Evolutionary conservation across 2,113 vertebrate species (phyloP).

Genomic region (Laterallus jamaicensis): DNA sequence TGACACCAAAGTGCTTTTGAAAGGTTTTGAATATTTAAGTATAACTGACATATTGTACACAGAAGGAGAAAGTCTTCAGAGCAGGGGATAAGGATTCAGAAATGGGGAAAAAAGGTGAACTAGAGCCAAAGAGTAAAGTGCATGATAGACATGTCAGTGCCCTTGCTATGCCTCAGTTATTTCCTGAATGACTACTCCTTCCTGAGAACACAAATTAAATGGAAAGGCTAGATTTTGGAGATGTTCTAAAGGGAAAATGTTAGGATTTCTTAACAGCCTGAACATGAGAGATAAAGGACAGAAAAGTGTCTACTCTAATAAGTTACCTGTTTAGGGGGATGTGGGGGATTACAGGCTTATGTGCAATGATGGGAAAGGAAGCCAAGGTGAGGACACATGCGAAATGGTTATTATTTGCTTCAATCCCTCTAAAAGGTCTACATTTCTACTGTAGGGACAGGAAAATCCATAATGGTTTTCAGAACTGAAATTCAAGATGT

Average conservation of each 20-base stretch:
- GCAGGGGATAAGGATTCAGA: not conserved
- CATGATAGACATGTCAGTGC: not conserved
- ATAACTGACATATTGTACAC: not conserved
- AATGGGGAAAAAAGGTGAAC: not conserved
- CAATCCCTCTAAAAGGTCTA: not conserved
- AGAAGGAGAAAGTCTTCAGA: not conserved
- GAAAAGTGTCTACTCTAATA: not conserved
- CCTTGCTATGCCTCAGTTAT: not conserved
- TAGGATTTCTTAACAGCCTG: slow-evolving; percentile 17
- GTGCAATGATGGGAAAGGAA: not conserved
- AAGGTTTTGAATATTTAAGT: slow-evolving; percentile 1
- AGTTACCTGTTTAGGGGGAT: slow-evolving; percentile 11
- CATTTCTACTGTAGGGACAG: not conserved
- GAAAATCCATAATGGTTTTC: not conserved
- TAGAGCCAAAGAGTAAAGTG: not conserved
- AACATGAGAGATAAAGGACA: slow-evolving; percentile 32
- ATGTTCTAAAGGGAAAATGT: slow-evolving; percentile 1
- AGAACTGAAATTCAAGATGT: not conserved
- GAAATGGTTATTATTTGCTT: not conserved
- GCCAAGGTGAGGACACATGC: not conserved
- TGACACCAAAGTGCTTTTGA: not conserved
- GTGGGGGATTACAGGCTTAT: slow-evolving; percentile 29
- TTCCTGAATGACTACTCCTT: slow-evolving; percentile 25
- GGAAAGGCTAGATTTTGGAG: slow-evolving; percentile 16
- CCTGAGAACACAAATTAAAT: slow-evolving; percentile 29